A percentile compares a stretch with the other conserved stretches of the same genome.
These are phyloP conservation scores for Diabrotica virgifera DNA, from an alignment of 1,140 invertebrate genomes.

Conservation along the genomic window DNA sequence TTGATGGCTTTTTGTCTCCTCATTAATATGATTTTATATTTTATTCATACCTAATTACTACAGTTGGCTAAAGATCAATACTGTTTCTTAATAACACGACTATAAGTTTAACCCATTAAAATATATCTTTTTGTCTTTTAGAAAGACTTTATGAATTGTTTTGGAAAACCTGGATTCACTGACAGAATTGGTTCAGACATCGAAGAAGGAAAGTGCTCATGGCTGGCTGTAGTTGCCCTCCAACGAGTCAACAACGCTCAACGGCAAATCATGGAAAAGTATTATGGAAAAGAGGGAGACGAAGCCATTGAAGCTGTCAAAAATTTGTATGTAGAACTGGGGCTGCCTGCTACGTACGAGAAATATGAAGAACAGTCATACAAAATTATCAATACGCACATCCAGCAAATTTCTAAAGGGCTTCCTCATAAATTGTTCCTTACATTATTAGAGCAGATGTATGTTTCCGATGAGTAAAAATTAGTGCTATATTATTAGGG, in stretches of 20 bases:
- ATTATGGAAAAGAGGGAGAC: slow-evolving; percentile 72
- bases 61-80: too few species aligned
- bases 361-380: slow-evolving; percentile 85
- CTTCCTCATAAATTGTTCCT: slow-evolving; percentile 79
- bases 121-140: slow-evolving; percentile 49
- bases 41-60: too few species aligned
- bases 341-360: slow-evolving; percentile 71
- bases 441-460: slow-evolving; percentile 78
- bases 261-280: slow-evolving; percentile 71
- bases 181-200: slow-evolving; percentile 93
- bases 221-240: slow-evolving; percentile 92
- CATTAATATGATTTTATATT: too few species aligned
- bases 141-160: slow-evolving; percentile 95
- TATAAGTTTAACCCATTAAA: too few species aligned
- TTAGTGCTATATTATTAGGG: neutral
- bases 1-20: too few species aligned
- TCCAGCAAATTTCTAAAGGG: slow-evolving; percentile 79
- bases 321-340: slow-evolving; percentile 75
- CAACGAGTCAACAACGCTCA: slow-evolving; percentile 74
- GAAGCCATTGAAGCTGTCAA: slow-evolving; percentile 71
- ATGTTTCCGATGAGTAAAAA: slow-evolving; percentile 52
- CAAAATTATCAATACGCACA: slow-evolving; percentile 77
- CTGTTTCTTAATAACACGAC: too few species aligned
- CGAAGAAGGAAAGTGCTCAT: slow-evolving; percentile 93
- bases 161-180: slow-evolving; percentile 76